phyloP scores from a whole-genome alignment of 2,888 invertebrate genomes.

The Aricia artaxerxes region DNA sequence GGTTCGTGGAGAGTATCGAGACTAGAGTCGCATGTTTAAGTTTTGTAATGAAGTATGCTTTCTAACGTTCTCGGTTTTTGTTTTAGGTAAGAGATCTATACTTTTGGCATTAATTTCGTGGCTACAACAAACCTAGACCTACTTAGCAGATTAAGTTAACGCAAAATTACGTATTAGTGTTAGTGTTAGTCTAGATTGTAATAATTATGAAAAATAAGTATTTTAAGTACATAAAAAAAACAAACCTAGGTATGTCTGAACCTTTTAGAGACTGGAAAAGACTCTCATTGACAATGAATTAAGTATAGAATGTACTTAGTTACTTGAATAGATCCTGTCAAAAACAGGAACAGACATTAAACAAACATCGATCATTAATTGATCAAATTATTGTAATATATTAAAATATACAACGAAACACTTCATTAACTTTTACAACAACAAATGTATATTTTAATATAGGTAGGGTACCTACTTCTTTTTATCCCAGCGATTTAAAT shows the following conservation, averaged over 20 bases:
- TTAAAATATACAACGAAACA: background rate
- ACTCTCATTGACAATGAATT: too few species aligned
- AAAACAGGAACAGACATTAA: too few species aligned
- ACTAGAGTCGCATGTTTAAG: background rate
- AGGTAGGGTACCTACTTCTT: background rate
- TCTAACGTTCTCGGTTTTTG: background rate
- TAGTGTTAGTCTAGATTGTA: too few species aligned
- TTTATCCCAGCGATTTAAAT: slow-evolving; percentile 4
- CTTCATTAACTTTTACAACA: background rate
- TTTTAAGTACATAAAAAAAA: background rate
- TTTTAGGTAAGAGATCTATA: background rate
- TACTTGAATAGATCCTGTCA: too few species aligned
- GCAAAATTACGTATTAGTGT: too few species aligned
- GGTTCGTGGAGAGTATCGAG: background rate
- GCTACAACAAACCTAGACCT: background rate
- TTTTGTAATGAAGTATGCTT: background rate
- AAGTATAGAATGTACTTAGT: too few species aligned
- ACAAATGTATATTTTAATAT: background rate
- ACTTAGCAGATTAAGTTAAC: too few species aligned
- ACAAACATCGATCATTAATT: too few species aligned
- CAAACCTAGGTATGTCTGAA: background rate
- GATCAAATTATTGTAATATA: background rate
- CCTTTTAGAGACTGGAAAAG: background rate
- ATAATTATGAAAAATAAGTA: too few species aligned
- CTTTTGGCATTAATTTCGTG: background rate